A percentile compares a stretch with the other conserved stretches of the same genome.
These are phyloP conservation scores for Listronotus bonariensis DNA, from an alignment of 1,140 invertebrate genomes.

Conservation along the genomic window DNA sequence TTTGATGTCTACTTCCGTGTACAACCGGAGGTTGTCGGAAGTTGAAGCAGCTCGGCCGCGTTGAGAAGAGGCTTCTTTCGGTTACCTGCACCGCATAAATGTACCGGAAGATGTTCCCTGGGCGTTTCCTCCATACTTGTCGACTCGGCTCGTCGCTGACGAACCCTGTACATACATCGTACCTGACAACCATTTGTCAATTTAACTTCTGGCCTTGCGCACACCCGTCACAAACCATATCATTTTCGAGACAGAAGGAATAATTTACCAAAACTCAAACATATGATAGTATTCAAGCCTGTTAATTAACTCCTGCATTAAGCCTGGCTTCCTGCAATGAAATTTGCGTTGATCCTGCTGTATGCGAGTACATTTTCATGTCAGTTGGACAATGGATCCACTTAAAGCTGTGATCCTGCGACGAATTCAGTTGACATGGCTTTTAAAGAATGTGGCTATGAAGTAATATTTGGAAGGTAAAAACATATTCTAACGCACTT, in stretches of 20 bases:
- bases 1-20: too few species aligned
- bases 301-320: slow-evolving; percentile 28
- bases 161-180: too few species aligned
- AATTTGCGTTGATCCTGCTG: slow-evolving; percentile 10
- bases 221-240: slow-evolving; percentile 8
- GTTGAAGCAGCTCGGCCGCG: too few species aligned
- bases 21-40: too few species aligned
- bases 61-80: too few species aligned
- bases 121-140: too few species aligned
- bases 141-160: too few species aligned
- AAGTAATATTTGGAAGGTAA: not conserved
- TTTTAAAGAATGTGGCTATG: slow-evolving; percentile 15
- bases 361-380: slow-evolving; percentile 22
- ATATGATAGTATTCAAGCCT: slow-evolving; percentile 16
- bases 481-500: not conserved
- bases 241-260: slow-evolving; percentile 18
- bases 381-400: slow-evolving; percentile 21
- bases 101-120: too few species aligned
- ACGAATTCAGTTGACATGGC: slow-evolving; percentile 7
- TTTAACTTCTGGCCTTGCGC: too few species aligned
- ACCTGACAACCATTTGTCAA: too few species aligned
- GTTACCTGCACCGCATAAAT: too few species aligned
- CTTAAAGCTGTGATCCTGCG: slow-evolving; percentile 22
- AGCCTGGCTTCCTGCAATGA: slow-evolving; percentile 24
- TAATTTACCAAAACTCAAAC: slow-evolving; percentile 26